Percentiles rank a stretch among this genome's conserved stretches.
Evolutionary conservation across 37 sponge, comb jelly and placozoan species (phyloP).

Genomic region (Oopsacas minuta): DNA sequence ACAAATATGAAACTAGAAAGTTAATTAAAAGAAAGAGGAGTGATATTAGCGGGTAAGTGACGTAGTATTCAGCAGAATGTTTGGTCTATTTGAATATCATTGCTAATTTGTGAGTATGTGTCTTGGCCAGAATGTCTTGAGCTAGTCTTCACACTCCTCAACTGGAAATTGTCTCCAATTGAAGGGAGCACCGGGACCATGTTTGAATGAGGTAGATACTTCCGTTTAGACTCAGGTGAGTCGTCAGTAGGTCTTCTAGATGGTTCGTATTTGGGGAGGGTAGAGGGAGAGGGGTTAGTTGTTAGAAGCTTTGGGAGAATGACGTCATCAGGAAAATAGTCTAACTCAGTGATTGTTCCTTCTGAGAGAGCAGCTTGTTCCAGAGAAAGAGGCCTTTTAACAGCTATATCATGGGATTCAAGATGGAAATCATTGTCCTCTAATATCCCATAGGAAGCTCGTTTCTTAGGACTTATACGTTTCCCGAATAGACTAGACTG

Average conservation of each 20-base stretch:
- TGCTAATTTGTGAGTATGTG: neutral
- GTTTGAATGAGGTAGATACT: neutral
- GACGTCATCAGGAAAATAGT: neutral
- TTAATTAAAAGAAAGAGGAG: neutral
- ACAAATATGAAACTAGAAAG: constrained; percentile 14
- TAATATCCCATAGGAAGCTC: neutral
- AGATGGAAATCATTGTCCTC: neutral
- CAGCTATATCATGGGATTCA: neutral
- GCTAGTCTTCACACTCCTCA: neutral
- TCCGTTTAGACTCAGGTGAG: neutral
- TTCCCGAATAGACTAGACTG: neutral
- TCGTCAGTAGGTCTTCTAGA: neutral
- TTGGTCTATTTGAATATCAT: neutral
- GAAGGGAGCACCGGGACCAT: neutral
- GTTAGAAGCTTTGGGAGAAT: neutral
- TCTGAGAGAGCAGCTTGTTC: neutral
- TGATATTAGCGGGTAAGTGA: neutral
- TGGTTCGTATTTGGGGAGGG: neutral
- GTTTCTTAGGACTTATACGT: neutral
- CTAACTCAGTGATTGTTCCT: neutral
- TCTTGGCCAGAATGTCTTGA: neutral
- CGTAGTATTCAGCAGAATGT: neutral
- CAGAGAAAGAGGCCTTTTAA: neutral
- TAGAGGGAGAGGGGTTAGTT: neutral
- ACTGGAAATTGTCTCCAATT: neutral